These are phyloP conservation scores for Polypedilum vanderplanki DNA, from an alignment of 1,140 invertebrate species.

Conservation along the genomic window DNA sequence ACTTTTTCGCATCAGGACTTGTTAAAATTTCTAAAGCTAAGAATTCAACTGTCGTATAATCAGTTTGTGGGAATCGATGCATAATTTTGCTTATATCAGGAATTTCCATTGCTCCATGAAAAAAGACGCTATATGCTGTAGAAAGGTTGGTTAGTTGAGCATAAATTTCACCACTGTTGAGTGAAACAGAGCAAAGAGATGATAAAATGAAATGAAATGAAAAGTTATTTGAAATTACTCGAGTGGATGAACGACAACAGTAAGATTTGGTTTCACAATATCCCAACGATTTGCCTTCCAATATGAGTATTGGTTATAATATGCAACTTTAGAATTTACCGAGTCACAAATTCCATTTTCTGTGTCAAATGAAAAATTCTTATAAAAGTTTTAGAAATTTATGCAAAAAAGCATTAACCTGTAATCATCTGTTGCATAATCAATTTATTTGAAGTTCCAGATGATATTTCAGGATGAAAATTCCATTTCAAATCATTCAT, in stretches of 20 bases:
- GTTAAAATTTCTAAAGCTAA: conserved; percentile 44
- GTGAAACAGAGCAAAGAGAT: background rate
- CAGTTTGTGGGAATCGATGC: conserved; percentile 45
- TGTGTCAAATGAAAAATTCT: conserved; percentile 40
- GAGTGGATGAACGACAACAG: conserved; percentile 57
- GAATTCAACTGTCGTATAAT: conserved; percentile 42
- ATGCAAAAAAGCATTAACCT: conserved; percentile 50
- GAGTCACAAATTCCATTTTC: conserved; percentile 61
- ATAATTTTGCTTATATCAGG: conserved; percentile 51
- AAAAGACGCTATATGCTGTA: conserved; percentile 52
- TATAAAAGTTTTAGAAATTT: conserved; percentile 39
- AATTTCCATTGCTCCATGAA: conserved; percentile 51
- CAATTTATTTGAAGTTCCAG: conserved; percentile 48
- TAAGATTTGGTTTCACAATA: conserved; percentile 45
- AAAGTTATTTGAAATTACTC: conserved; percentile 39
- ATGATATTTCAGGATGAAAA: conserved; percentile 51
- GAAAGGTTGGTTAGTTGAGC: conserved; percentile 61
- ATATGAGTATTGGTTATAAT: conserved; percentile 53
- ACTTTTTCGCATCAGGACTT: conserved; percentile 40
- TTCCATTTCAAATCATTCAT: conserved; percentile 48
- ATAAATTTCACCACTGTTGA: conserved; percentile 53
- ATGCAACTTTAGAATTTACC: conserved; percentile 55
- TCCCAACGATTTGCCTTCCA: conserved; percentile 50
- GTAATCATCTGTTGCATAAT: conserved; percentile 51
- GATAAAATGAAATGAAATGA: background rate